Base-by-base conservation (phyloP, 2,888 invertebrate species). In the Callyntrura guangdongensis region DNA sequence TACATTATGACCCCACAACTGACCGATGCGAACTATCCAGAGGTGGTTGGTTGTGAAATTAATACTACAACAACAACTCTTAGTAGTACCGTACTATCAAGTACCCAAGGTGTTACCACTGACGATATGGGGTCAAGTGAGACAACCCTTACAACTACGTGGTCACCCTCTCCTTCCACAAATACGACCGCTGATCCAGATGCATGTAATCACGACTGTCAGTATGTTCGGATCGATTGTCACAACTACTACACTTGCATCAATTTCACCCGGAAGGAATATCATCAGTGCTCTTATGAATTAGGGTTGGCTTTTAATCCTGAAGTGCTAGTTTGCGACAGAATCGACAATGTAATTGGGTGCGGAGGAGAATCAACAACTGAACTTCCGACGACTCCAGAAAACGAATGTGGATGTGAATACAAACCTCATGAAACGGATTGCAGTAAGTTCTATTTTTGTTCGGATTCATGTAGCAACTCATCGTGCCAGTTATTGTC, bases 221-320 rank as follows among this genome's bases (percentile, higher is more conserved):
- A 85, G 59, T 85, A 85, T 12, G 36, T 36, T 17, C 45, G 27
- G 11, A 53, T 85, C 8, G 72, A 85, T 59, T 85, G 85, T 22
- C 85, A 85, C 22, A 69, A 8, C 17, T 85, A 85, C 22, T 85
- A 85, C 25, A 47, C 72, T 0, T 85, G 85, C 45, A 20, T 85
- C 14, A 72, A 85, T 8, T 85, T 53, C 17, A 36, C 69, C n/a
- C 53, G 56, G 22, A 85, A 85, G n/a, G 85, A 85, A 25, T 85
- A 72, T n/a, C 72, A 72, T 17, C 45, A 56, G 17, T 85, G 85
- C 49, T 27, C 85, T 6, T 17, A 56, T 9, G 85, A 72, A 6
- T 17, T 47, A 0, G 85, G 85, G 3, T 47, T 85, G 11, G 85
- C 85, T 4, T 85, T 85, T 14, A 85, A 85, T 72, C 85, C 85